Conservation (phyloP, 2,113 vertebrate genomes). For the Parus major region DNA sequence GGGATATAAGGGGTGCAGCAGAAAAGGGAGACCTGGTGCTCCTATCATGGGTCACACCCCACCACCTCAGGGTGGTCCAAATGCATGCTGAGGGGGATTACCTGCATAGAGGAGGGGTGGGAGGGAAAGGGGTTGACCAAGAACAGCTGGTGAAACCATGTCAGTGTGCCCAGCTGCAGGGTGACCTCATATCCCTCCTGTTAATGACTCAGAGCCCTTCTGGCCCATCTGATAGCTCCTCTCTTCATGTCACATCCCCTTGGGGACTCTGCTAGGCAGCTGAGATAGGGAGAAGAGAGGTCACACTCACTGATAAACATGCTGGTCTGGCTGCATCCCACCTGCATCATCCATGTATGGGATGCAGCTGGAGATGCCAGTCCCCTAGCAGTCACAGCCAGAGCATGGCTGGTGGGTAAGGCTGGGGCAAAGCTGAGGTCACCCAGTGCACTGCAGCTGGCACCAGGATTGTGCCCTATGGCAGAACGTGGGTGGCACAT, state of each 20-base stretch:
- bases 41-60: not conserved
- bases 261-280: not conserved
- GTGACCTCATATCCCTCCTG: not conserved
- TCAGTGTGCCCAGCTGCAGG: not conserved
- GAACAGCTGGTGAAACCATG: not conserved
- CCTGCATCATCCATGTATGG: rapidly evolving
- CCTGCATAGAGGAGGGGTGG: not conserved
- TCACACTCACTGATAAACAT: not conserved
- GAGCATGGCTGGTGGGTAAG: not conserved
- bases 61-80: not conserved
- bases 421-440: not conserved
- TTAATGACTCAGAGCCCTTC: slow-evolving; percentile 36
- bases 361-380: not conserved
- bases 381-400: not conserved
- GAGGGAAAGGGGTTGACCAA: not conserved
- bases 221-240: not conserved
- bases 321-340: not conserved
- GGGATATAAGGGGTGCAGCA: not conserved
- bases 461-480: not conserved
- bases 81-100: not conserved
- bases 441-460: not conserved
- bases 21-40: not conserved
- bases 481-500: not conserved
- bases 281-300: not conserved
- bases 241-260: not conserved